These are phyloP conservation scores for Acanthornis magna DNA, from an alignment of 2,797 vertebrate species.

Conservation along the genomic window DNA sequence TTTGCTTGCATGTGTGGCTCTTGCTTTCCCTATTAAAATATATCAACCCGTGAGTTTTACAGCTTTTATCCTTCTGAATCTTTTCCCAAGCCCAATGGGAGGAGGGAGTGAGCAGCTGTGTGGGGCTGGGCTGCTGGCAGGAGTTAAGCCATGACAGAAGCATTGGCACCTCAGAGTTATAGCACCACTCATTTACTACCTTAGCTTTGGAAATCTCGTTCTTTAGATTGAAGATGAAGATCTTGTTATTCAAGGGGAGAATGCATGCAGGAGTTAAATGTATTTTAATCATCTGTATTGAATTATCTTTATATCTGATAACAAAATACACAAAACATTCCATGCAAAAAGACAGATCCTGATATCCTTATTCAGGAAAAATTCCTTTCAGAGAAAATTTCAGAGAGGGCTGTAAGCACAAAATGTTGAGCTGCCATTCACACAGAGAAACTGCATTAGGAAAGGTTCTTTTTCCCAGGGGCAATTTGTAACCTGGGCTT, in stretches of 20 bases:
- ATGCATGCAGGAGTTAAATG: not conserved
- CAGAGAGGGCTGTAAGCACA: not conserved
- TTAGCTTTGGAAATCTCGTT: not conserved
- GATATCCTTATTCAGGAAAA: not conserved
- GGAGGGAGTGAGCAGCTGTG: accelerated
- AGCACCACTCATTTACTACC: not conserved
- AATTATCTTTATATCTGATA: not conserved
- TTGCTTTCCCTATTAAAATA: not conserved
- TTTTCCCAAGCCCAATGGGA: accelerated
- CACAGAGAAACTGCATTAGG: not conserved
- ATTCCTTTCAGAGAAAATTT: not conserved
- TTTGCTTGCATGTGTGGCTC: not conserved
- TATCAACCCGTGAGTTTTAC: not conserved
- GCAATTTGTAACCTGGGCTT: not conserved
- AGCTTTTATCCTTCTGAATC: not conserved
- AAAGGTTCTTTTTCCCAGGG: not conserved
- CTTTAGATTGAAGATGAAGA: not conserved
- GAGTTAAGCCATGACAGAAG: not conserved
- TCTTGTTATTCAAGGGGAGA: not conserved
- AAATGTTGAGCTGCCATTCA: not conserved
- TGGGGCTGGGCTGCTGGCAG: not conserved
- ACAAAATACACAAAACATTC: not conserved
- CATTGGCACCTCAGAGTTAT: not conserved
- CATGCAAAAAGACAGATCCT: not conserved
- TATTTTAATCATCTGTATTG: not conserved